Evolutionary conservation across 2,888 invertebrate species (phyloP), one percentile per base, ranked within the genome.

Genomic region (Suillia variegata): DNA sequence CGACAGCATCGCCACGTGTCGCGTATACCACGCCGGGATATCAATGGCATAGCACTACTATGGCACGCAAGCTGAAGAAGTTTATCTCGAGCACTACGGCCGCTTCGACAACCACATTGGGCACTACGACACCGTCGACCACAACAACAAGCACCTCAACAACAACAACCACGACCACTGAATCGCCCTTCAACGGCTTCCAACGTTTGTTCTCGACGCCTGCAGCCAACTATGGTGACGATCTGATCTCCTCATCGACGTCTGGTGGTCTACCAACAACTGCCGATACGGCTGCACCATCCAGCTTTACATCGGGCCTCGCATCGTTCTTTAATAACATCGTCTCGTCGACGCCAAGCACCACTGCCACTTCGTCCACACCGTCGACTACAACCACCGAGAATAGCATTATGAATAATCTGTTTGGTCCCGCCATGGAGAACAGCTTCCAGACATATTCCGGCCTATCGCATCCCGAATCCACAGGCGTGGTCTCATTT

Each of bases 1-100:
- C 80, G 15, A 67, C 63, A 21, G 69, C 69, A 17, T 62, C 65
- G 31, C 66, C 72, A 1, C 66, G 72, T 10, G 71, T 80, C 10
- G 77, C 80, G 21, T 79, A 78, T 51, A 75, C 81, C 17, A 80
- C 83, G 54, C 71, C 80, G 47, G 69, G 72, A 54, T 73, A 78
- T 66, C 78, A 80, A 67, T 77, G 79, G 76, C 76, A 76, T 69
- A 81, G 81, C 70, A 80, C 81, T 73, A 81, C 81, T 68, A 80
- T 82, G 78, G 79, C 80, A 70, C 75, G 78, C 65, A 81, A 82
- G 74, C 66, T 81, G 68, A 81, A 82, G 77, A 82, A 81, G 75
- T 81, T 80, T 71, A 79, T 82, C 69, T 74, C 77, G 60, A 80
- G 80, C 66, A 78, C 79, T 59, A 77, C 75, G 53, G 73, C 70